These are phyloP conservation scores for Furcifer pardalis DNA, from an alignment of 2,797 vertebrate species.

Conservation along the genomic window DNA sequence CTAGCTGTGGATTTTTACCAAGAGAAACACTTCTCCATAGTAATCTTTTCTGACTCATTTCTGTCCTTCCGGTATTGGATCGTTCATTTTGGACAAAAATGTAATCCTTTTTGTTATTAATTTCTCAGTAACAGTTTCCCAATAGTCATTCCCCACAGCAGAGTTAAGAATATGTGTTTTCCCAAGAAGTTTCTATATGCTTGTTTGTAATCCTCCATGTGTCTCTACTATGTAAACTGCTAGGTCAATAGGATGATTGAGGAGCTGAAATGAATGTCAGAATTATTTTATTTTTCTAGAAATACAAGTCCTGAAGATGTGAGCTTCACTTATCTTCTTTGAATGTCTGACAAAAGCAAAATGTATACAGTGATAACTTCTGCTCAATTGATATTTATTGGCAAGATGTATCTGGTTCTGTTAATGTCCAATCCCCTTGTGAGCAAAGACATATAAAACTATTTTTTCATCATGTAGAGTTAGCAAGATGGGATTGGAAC, in stretches of 20 bases:
- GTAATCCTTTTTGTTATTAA: not conserved
- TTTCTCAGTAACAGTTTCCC: not conserved
- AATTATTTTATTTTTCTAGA: slow-evolving; percentile 2
- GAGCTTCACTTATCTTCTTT: not conserved
- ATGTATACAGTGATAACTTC: not conserved
- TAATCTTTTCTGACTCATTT: slow-evolving; percentile 6
- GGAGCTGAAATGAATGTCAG: not conserved
- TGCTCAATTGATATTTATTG: not conserved
- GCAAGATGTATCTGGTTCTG: not conserved
- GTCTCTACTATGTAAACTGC: not conserved
- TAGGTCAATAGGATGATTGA: not conserved
- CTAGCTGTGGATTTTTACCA: slow-evolving; percentile 21
- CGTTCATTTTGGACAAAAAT: not conserved
- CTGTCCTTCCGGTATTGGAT: not conserved
- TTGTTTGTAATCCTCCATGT: not conserved
- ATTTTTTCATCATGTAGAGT: not conserved
- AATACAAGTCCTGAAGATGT: not conserved
- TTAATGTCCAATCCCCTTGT: not conserved
- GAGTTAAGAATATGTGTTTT: not conserved
- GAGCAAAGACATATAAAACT: not conserved
- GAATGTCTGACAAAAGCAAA: slow-evolving; percentile 6
- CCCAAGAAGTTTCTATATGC: not conserved
- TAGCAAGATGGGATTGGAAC: not conserved
- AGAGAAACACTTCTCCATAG: slow-evolving; percentile 11
- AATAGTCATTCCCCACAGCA: not conserved